These are phyloP conservation scores for Alsophila aescularia DNA, from an alignment of 2,888 invertebrate genomes.

Conservation along the genomic window DNA sequence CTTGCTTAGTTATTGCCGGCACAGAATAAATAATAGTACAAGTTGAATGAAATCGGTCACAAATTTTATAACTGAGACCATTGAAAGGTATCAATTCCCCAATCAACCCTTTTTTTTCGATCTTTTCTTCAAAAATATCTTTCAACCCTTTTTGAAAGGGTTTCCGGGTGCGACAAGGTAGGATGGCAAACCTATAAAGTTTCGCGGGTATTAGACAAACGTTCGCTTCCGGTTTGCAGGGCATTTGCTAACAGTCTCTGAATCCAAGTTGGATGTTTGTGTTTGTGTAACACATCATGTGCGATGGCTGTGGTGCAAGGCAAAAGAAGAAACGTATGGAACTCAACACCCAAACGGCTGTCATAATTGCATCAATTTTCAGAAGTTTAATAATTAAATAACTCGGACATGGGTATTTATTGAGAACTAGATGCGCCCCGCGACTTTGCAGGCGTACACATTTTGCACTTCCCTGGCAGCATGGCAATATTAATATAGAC, in stretches of 20 bases:
- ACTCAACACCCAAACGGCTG: too few relatives aligned
- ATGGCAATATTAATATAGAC: too few relatives aligned
- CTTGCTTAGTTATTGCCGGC: too few relatives aligned
- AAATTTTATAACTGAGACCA: not conserved
- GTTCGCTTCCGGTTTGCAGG: constrained; percentile 1
- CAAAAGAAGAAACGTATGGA: not conserved
- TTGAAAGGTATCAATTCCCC: not conserved
- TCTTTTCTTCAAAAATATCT: not conserved
- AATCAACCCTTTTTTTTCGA: not conserved
- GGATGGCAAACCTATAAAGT: constrained; percentile 11
- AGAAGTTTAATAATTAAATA: too few relatives aligned
- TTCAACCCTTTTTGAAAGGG: not conserved
- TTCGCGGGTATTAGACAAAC: constrained; percentile 5
- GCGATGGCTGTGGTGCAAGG: constrained; percentile 1
- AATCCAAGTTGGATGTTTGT: constrained; percentile 24
- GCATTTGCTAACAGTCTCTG: constrained; percentile 12
- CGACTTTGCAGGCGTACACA: too few relatives aligned
- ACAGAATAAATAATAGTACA: too few relatives aligned
- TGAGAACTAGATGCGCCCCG: too few relatives aligned
- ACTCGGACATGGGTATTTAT: too few relatives aligned
- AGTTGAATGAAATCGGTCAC: not conserved
- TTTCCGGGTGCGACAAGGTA: not conserved
- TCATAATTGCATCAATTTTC: too few relatives aligned
- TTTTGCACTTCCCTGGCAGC: too few relatives aligned
- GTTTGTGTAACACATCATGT: constrained; percentile 28